Conservation (phyloP, 2,113 vertebrate genomes). For the Spilogale gracilis region DNA sequence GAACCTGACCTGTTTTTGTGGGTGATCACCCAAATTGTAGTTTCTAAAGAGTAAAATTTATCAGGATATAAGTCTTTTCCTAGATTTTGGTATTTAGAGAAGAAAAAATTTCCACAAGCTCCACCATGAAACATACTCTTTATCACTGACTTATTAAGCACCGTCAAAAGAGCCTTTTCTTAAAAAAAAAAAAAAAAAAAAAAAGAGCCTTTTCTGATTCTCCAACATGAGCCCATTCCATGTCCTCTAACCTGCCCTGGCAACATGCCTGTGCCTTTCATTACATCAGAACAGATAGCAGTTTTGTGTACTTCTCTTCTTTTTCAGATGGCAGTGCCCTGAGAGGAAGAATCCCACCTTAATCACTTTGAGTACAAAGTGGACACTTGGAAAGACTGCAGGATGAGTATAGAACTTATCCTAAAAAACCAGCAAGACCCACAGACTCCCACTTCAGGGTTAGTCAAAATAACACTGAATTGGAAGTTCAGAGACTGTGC, state of each 20-base stretch:
- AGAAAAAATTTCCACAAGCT: conserved; percentile 26
- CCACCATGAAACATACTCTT: not conserved
- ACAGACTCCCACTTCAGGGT: not conserved
- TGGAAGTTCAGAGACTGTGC: not conserved
- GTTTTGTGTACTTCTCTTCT: not conserved
- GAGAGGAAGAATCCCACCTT: not conserved
- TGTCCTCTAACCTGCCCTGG: not conserved
- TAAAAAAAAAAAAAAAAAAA: too few species aligned
- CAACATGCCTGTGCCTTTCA: not conserved
- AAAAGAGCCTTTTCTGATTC: not conserved
- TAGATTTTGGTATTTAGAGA: not conserved
- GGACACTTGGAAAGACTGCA: not conserved
- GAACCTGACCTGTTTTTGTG: conserved; percentile 53
- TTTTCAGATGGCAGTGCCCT: not conserved
- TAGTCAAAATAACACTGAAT: not conserved
- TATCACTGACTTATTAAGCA: not conserved
- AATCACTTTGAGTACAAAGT: not conserved
- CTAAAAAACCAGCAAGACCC: not conserved
- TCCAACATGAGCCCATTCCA: not conserved
- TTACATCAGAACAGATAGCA: not conserved
- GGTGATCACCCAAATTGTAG: not conserved
- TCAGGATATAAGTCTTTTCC: not conserved
- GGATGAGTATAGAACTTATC: not conserved
- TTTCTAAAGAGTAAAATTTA: conserved; percentile 46
- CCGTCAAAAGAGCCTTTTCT: not conserved